These are phyloP conservation scores for Drosophila sucinea DNA, from an alignment of 1,140 invertebrate genomes.

Conservation along the genomic window DNA sequence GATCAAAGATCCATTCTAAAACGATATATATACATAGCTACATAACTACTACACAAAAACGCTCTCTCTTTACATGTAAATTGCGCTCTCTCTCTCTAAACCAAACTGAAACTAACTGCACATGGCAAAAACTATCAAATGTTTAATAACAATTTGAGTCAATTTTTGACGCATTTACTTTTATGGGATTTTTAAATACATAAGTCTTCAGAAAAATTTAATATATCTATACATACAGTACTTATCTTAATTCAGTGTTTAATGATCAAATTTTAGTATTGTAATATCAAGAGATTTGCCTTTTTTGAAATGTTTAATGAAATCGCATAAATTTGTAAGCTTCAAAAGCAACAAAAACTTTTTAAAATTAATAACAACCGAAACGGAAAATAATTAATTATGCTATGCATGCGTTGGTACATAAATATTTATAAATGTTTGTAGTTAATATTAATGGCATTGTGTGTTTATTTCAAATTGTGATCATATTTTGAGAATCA, in stretches of 20 bases:
- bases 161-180: conserved; percentile 82
- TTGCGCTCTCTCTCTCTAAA: conserved; percentile 45
- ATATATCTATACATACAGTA: conserved; percentile 49
- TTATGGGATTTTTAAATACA: conserved; percentile 67
- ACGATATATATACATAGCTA: neutral
- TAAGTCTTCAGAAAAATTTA: conserved; percentile 53
- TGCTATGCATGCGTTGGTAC: conserved; percentile 59
- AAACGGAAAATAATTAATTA: conserved; percentile 36
- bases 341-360: conserved; percentile 53
- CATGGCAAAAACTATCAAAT: conserved; percentile 61
- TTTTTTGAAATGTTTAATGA: conserved; percentile 71
- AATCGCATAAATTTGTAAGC: conserved; percentile 67
- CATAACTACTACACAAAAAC: conserved; percentile 15
- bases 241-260: conserved; percentile 48
- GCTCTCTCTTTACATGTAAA: conserved; percentile 34
- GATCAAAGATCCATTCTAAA: conserved; percentile 40
- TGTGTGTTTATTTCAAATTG: conserved; percentile 65
- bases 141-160: conserved; percentile 61
- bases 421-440: conserved; percentile 53
- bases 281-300: conserved; percentile 68
- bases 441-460: conserved; percentile 45
- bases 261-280: conserved; percentile 68
- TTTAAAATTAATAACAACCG: neutral
- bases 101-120: conserved; percentile 37
- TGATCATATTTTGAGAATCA: conserved; percentile 62